Base-by-base conservation (phyloP, 2,888 invertebrate species). In the Thecophora atra region DNA sequence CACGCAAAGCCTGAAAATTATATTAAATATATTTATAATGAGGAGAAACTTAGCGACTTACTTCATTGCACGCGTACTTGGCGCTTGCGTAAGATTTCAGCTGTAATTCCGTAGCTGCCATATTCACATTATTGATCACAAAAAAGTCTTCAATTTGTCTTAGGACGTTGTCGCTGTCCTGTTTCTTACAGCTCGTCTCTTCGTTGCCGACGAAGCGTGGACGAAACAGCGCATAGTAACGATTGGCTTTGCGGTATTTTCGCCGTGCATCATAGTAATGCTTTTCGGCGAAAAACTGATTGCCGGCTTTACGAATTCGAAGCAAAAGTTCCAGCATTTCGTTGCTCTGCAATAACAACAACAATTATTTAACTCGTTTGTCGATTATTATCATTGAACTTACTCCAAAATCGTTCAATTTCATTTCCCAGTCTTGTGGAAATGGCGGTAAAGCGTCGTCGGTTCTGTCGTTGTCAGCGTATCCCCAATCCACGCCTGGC, bases 221-320 rank as follows among this genome's bases (percentile, higher is more conserved):
- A 8, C 82, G 81, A 4, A 87, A 80, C 73, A 84, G 81, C 8
- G 89, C 87, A 71, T 92, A 88, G 83, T 93, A 96, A 68, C 95
- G 89, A 75, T 93, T 87, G 26, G 93, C 91, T 87, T 96, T 96
- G 74, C 89, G 89, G 84, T 96, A 96, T 83, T 95, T 95, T 74
- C 91, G 88, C 44, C 89, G 89, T 0, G 96, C 93, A 47, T 89
- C 89, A 15, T 88, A 81, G 84, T 89, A 93, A 71, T 91, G 88
- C 19, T 89, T 88, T 68, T 87, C 87, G 8, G 88, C 87, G 83
- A 90, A 96, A 79, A 88, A 91, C 71, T 87, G 79, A 87, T 96
- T 96, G 17, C 96, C 96, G 6, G 91, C 90, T 74, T 88, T 86
- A 82, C 94, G 94, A 69, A 95, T 91, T 24, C 85, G 87, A 19